Evolutionary conservation across 2,888 invertebrate species (phyloP).

Genomic region (Aspidapion aeneum): DNA sequence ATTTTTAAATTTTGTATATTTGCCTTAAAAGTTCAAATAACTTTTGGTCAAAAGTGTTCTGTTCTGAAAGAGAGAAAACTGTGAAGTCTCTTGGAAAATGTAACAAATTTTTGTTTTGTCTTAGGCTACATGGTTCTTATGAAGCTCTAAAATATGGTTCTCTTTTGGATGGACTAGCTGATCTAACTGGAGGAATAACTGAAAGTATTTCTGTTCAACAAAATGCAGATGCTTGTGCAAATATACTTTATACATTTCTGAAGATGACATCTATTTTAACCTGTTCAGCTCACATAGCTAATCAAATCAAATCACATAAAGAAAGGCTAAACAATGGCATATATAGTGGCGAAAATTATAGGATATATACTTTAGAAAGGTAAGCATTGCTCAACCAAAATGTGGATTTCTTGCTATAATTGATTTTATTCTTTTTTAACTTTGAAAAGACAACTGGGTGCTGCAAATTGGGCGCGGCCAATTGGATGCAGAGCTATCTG

Average conservation of each 20-base stretch:
- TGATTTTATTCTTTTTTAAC: too few species aligned
- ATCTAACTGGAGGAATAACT: constrained; percentile 86
- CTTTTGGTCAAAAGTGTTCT: too few species aligned
- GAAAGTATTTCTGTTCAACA: constrained; percentile 74
- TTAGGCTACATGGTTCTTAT: constrained; percentile 86
- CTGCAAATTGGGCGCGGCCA: too few species aligned
- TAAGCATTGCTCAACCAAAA: constrained; percentile 54
- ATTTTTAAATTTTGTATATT: too few species aligned
- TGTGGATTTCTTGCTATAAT: too few species aligned
- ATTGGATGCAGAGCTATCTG: too few species aligned
- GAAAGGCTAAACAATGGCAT: constrained; percentile 66
- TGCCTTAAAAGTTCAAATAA: too few species aligned
- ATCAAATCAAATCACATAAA: constrained; percentile 41
- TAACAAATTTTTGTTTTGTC: too few species aligned
- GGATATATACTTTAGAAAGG: constrained; percentile 69
- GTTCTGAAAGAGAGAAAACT: too few species aligned
- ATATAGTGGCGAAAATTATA: constrained; percentile 76
- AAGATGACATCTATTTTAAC: constrained; percentile 85
- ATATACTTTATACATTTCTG: constrained; percentile 65
- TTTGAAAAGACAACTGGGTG: too few species aligned
- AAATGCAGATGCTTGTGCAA: constrained; percentile 63
- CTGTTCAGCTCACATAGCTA: constrained; percentile 61
- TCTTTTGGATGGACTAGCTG: constrained; percentile 80
- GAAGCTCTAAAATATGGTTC: constrained; percentile 93
- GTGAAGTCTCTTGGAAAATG: too few species aligned